These are phyloP conservation scores for Pseudomugil gertrudae DNA, from an alignment of 2,797 vertebrate species.

Conservation along the genomic window DNA sequence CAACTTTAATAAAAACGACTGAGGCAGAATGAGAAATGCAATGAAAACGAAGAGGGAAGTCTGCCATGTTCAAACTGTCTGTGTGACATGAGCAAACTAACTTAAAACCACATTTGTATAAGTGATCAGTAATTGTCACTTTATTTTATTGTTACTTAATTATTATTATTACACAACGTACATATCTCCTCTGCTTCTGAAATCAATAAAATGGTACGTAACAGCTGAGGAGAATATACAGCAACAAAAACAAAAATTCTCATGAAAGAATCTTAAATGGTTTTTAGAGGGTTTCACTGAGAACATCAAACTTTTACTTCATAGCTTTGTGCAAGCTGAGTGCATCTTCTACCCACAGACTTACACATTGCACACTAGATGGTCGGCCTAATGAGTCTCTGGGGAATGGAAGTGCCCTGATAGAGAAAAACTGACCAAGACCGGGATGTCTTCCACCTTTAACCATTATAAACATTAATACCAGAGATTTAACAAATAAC, in stretches of 20 bases:
- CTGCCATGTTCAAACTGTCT: background rate
- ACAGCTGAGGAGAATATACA: background rate
- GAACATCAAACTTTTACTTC: conserved; percentile 59
- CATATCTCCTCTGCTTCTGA: background rate
- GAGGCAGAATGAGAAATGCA: background rate
- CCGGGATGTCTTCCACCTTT: conserved; percentile 51
- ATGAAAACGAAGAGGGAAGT: background rate
- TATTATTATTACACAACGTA: background rate
- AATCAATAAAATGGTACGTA: background rate
- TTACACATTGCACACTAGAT: conserved; percentile 50
- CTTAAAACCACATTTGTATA: background rate
- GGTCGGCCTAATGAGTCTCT: conserved; percentile 75
- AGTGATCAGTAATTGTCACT: background rate
- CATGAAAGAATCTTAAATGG: conserved; percentile 35
- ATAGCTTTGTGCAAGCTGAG: conserved; percentile 61
- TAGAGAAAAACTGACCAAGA: conserved; percentile 70
- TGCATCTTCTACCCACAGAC: conserved; percentile 56
- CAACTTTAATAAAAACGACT: background rate
- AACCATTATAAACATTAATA: conserved; percentile 71
- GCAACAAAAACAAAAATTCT: background rate
- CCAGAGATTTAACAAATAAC: conserved; percentile 66
- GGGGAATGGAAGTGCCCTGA: conserved; percentile 66
- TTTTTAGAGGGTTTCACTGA: conserved; percentile 52
- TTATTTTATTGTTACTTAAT: background rate
- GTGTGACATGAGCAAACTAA: background rate